Evolutionary conservation across 2,888 invertebrate genomes (phyloP).

Genomic region (Phymatocera aterrima): DNA sequence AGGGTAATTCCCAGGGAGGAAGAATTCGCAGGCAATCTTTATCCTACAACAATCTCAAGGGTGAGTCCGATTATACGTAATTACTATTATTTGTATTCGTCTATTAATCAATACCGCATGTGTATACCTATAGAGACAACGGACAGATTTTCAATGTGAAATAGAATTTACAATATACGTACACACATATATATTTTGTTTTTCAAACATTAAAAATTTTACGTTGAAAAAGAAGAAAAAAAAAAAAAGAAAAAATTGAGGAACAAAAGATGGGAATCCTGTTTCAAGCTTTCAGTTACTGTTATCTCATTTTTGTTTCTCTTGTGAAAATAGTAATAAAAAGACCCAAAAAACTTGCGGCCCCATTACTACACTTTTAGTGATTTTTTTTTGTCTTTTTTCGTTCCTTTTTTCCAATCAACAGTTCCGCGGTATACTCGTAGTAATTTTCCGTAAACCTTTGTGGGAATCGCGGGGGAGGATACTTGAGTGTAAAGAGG

Average conservation of each 20-base stretch:
- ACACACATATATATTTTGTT: no score
- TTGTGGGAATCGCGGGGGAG: conserved; percentile 1
- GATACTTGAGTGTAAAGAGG: neutral
- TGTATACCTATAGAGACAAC: no score
- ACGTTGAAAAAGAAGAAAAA: neutral
- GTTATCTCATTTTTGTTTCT: no score
- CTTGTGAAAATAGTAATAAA: no score
- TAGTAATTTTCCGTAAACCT: conserved; percentile 30
- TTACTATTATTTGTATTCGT: no score
- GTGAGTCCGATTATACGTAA: no score
- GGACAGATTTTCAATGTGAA: no score
- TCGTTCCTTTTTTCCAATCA: conserved; percentile 9
- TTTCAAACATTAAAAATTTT: no score
- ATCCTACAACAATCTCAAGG: conserved; percentile 82
- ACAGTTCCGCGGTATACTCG: neutral
- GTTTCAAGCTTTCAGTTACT: no score
- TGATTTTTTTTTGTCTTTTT: neutral
- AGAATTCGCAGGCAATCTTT: conserved; percentile 85
- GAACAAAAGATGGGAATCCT: neutral
- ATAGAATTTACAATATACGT: no score
- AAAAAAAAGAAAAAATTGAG: neutral
- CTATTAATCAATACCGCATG: no score
- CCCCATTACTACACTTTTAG: neutral
- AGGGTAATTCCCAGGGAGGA: conserved; percentile 65
- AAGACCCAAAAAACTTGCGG: no score